A percentile compares a stretch with the other conserved stretches of the same genome.
phyloP scores from a whole-genome alignment of 64 coral and sea anemone genomes.

The Montipora foliosa region DNA sequence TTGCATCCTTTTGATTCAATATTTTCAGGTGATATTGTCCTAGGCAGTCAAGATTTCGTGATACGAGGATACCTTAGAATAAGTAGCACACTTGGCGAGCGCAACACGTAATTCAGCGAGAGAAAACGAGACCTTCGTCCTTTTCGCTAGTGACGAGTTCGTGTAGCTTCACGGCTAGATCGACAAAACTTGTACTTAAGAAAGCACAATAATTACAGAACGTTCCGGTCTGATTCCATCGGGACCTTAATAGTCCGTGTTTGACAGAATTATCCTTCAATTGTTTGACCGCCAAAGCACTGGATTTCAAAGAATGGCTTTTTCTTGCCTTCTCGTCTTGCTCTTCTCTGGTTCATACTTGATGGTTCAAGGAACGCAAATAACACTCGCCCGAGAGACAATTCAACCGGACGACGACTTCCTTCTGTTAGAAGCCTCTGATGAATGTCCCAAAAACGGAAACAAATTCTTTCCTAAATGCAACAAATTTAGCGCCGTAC shows the following conservation, averaged over 20 bases:
- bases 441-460: background rate
- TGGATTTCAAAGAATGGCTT: background rate
- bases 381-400: background rate
- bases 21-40: background rate
- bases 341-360: background rate
- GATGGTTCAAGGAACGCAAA: background rate
- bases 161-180: background rate
- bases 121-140: background rate
- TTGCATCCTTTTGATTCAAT: background rate
- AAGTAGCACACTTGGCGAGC: background rate
- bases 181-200: background rate
- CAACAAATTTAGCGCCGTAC: background rate
- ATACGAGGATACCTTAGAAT: background rate
- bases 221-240: background rate
- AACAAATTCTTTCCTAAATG: background rate
- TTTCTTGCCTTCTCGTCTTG: background rate
- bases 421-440: background rate
- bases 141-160: background rate
- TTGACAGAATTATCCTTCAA: constrained; percentile 10
- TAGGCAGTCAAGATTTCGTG: background rate
- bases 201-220: background rate
- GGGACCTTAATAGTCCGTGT: background rate
- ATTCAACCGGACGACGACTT: background rate
- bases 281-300: background rate
- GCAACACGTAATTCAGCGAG: background rate